Conservation (phyloP, 2,113 vertebrate species). For the Pelusios castaneus region DNA sequence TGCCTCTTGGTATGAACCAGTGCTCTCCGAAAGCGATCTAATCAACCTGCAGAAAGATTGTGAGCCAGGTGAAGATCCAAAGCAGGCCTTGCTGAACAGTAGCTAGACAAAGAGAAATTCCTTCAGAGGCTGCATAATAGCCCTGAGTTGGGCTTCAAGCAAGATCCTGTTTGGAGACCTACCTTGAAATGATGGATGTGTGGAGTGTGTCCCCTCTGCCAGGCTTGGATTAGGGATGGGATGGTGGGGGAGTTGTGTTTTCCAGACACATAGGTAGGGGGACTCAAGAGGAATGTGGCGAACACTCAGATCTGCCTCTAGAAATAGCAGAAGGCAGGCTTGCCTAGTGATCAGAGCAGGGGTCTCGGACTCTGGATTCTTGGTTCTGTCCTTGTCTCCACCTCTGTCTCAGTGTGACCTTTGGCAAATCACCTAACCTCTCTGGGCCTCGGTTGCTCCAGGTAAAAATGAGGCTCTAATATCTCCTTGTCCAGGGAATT, state of each 20-base stretch:
- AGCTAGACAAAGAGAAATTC: neutral
- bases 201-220: neutral
- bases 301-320: neutral
- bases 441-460: neutral
- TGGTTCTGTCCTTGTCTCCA: neutral
- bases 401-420: neutral
- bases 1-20: neutral
- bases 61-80: neutral
- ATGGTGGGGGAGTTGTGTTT: neutral
- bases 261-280: neutral
- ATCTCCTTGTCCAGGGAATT: neutral
- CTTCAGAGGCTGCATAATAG: neutral
- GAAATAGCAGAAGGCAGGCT: neutral
- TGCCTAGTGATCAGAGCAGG: neutral
- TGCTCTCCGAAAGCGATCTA: neutral
- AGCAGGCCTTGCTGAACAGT: neutral
- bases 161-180: neutral
- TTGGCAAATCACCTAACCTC: neutral
- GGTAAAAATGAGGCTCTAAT: neutral
- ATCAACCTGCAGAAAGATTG: neutral
- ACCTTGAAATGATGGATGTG: neutral
- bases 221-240: neutral
- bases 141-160: neutral
- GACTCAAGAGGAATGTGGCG: neutral
- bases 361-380: neutral